Base-by-base conservation (phyloP, 1,140 invertebrate species). In the Helicorthomorpha holstii region DNA sequence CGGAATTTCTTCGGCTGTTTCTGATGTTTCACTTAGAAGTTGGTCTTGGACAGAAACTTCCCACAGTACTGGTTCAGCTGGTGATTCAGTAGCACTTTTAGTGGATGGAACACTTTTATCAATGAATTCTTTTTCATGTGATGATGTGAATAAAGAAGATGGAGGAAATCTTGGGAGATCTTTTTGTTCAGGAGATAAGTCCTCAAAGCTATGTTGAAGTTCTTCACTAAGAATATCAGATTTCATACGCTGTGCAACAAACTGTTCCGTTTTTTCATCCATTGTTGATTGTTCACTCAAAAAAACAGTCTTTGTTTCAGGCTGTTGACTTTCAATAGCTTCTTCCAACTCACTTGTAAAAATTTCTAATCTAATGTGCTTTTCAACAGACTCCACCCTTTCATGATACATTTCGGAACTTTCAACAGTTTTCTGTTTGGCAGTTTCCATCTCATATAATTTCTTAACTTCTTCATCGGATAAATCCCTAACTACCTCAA, bases 41-140 rank as follows among this genome's bases (percentile, higher is more conserved):
- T 60, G 48, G 59, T 74, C 71, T 63, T 76, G 71, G 16, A 78
- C 61, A 24, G 77, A 72, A 26, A 77, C 73, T 69, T 79, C 77
- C 73, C 78, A 78, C 47, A 79, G 54, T n/a, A 59, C 47, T 4
- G 54, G 50, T 22, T 53, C 54, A 29, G 58, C 55, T 24, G 56
- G 55, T 23, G 41, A 34, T 54, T 58, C 57, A 41, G 38, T 16
- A 22, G 50, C 41, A 27, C 43, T 45, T n/a, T 23, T 46, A 10
- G 44, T 22, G 12, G 38, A 41, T 46, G 44, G 44, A 7, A 22
- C 21, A 7, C 4, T 25, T 7, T 10, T 19, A 46, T 4, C 12
- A 7, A 46, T 46, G 21, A 7, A 7, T 34, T 34, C 29, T 34
- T 34, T 34, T 7, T 7, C 29, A 7, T 7, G 7, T 7, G 29